A percentile compares a stretch with the other conserved stretches of the same genome.
These are phyloP conservation scores for Enteromius fasciolatus DNA, from an alignment of 2,797 vertebrate genomes.

Conservation along the genomic window DNA sequence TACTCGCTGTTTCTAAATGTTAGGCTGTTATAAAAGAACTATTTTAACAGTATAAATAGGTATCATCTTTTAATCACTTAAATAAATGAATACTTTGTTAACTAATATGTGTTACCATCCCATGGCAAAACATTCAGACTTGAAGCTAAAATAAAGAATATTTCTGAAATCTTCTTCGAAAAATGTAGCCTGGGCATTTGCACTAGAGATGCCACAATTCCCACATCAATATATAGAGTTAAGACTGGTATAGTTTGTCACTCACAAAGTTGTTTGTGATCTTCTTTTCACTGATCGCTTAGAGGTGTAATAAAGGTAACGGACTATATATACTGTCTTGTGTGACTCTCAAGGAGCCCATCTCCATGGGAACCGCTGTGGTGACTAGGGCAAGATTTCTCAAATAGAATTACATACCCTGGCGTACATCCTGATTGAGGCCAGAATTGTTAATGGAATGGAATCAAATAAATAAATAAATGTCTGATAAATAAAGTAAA, in stretches of 20 bases:
- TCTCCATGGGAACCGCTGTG: constrained; percentile 6
- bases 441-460: background rate
- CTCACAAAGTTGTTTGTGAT: constrained; percentile 7
- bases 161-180: background rate
- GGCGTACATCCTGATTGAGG: constrained; percentile 6
- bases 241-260: background rate
- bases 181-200: background rate
- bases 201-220: constrained; percentile 5
- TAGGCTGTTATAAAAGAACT: background rate
- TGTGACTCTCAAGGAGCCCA: constrained; percentile 6
- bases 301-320: constrained; percentile 25
- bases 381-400: background rate
- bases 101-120: background rate
- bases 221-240: constrained; percentile 19
- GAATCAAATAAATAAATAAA: background rate
- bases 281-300: constrained; percentile 6
- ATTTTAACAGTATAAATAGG: background rate
- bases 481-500: too few species aligned
- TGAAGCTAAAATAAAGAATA: background rate
- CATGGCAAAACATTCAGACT: background rate
- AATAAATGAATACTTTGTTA: too few species aligned
- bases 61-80: background rate
- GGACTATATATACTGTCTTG: constrained; percentile 13
- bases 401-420: background rate
- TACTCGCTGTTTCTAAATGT: background rate